These are phyloP conservation scores for Unio pictorum DNA, from an alignment of 2,888 invertebrate genomes.

Conservation along the genomic window DNA sequence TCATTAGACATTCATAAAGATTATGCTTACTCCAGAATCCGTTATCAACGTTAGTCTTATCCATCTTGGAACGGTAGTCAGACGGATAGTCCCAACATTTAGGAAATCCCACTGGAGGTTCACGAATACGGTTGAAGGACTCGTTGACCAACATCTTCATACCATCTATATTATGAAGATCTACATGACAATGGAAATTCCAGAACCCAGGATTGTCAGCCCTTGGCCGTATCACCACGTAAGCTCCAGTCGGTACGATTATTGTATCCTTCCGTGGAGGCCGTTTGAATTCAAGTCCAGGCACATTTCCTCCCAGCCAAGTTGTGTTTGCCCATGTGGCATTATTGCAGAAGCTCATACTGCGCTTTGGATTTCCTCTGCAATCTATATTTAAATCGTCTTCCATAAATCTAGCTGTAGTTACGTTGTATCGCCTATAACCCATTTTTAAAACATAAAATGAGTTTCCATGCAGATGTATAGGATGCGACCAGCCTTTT, in stretches of 20 bases:
- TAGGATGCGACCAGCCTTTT: conserved; percentile 44
- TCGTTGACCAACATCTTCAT: conserved; percentile 9
- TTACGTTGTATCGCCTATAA: conserved; percentile 21
- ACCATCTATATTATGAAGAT: conserved; percentile 22
- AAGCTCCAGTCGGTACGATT: conserved; percentile 48
- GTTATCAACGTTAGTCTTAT: no score
- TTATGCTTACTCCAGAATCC: no score
- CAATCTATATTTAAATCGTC: conserved; percentile 22
- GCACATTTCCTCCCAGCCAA: conserved; percentile 24
- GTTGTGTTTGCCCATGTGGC: conserved; percentile 24
- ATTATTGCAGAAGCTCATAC: conserved; percentile 24
- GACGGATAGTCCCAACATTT: background rate
- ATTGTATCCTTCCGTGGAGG: conserved; percentile 44
- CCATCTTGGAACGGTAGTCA: no score
- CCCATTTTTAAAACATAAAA: conserved; percentile 58
- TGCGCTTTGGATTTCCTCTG: conserved; percentile 19
- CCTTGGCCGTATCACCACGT: conserved; percentile 43
- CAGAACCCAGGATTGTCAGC: conserved; percentile 44
- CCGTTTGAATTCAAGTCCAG: conserved; percentile 20
- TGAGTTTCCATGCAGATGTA: conserved; percentile 59
- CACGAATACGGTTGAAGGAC: conserved; percentile 7
- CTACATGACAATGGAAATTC: conserved; percentile 37
- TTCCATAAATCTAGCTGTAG: conserved; percentile 10
- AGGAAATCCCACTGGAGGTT: conserved; percentile 27
- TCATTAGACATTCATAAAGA: no score